Conservation (phyloP, 2,888 invertebrate species). For the Conus canariensis region DNA sequence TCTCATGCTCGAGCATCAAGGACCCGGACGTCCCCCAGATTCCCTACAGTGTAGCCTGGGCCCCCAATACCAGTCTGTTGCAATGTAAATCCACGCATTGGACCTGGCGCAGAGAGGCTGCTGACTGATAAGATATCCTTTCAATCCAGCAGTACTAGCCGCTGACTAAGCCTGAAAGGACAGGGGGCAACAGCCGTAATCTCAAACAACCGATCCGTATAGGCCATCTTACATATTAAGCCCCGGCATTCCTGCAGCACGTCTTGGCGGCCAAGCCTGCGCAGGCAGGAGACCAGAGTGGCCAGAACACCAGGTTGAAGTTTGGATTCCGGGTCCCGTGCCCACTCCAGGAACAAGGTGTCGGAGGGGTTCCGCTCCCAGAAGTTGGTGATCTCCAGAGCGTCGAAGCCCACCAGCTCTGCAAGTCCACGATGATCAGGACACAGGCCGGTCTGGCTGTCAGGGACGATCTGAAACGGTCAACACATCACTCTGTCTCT, state of each 20-base stretch:
- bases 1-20: not conserved
- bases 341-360: constrained; percentile 14
- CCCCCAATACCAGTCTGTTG: no score
- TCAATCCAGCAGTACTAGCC: no score
- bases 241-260: constrained; percentile 35
- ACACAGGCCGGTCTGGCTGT: not conserved
- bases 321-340: not conserved
- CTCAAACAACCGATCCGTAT: no score
- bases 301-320: not conserved
- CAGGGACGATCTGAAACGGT: not conserved
- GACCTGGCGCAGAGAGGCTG: no score
- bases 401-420: constrained; percentile 23
- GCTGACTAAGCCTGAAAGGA: no score
- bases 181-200: no score
- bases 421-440: constrained; percentile 32
- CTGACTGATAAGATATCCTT: no score
- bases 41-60: no score
- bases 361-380: constrained; percentile 26
- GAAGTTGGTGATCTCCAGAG: constrained; percentile 27
- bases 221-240: constrained; percentile 19
- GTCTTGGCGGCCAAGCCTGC: not conserved
- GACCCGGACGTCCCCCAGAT: no score
- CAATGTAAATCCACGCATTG: no score
- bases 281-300: constrained; percentile 25
- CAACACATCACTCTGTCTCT: not conserved